Conservation (phyloP, 2,113 vertebrate species). For the Cyphomyrus plagiostoma region DNA sequence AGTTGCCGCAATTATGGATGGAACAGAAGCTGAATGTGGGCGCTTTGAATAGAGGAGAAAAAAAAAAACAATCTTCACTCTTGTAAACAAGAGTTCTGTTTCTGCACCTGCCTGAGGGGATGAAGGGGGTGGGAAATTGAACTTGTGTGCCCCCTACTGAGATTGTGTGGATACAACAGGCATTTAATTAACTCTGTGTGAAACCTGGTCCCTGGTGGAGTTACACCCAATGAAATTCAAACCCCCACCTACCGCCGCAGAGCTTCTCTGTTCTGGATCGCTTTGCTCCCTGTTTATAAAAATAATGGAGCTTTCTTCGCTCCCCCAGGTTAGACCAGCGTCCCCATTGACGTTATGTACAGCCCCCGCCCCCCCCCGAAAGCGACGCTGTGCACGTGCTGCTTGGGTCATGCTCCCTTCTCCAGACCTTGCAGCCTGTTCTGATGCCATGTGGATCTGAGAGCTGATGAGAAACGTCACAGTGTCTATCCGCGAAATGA, state of each 20-base stretch:
- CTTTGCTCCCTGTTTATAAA: not conserved
- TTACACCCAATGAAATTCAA: not conserved
- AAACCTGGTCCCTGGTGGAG: not conserved
- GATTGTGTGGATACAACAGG: not conserved
- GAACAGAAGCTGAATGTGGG: not conserved
- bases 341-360: not conserved
- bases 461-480: not conserved
- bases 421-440: not conserved
- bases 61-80: not conserved
- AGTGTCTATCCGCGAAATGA: not conserved
- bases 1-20: not conserved
- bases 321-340: not conserved
- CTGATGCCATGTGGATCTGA: not conserved
- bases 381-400: not conserved
- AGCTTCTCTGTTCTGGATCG: not conserved
- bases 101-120: not conserved
- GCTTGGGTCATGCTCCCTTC: not conserved
- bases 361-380: not conserved
- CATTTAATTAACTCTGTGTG: not conserved
- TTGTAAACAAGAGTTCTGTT: not conserved
- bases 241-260: not conserved
- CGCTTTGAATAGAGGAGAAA: not conserved
- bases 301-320: not conserved
- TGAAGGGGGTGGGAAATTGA: not conserved
- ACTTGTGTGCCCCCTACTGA: not conserved